A percentile compares a stretch with the other conserved stretches of the same genome.
Conservation (phyloP, 2,888 invertebrate species). For the Drosophila yooni region DNA sequence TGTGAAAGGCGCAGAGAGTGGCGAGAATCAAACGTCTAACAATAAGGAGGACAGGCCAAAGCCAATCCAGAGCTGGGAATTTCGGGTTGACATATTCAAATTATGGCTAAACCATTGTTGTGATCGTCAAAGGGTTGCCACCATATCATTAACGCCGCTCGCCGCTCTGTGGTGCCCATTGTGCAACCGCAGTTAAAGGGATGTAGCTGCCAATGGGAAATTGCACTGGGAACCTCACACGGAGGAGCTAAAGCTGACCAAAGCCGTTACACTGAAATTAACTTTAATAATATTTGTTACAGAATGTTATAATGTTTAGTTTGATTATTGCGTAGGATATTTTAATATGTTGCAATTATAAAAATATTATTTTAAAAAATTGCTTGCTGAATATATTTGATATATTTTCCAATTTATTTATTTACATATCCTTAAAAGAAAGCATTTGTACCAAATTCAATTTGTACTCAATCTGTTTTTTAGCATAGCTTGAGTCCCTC, state of each 20-base stretch:
- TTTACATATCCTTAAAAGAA: not conserved
- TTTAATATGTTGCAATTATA: not conserved
- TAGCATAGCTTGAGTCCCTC: not conserved
- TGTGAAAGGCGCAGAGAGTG: conserved; percentile 7
- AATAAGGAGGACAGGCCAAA: conserved; percentile 43
- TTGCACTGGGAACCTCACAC: conserved; percentile 49
- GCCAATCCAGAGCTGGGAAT: conserved; percentile 67
- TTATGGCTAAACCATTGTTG: conserved; percentile 56
- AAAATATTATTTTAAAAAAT: not conserved
- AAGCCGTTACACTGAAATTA: conserved; percentile 35
- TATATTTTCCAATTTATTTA: not conserved
- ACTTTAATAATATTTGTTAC: not conserved
- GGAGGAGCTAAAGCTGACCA: conserved; percentile 33
- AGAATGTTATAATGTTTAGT: not conserved
- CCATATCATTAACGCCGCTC: conserved; percentile 81
- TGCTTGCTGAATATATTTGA: not conserved
- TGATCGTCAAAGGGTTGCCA: conserved; percentile 69
- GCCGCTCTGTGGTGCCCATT: conserved; percentile 79
- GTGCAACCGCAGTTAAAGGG: conserved; percentile 67
- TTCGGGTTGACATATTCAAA: conserved; percentile 73
- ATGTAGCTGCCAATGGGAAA: conserved; percentile 26
- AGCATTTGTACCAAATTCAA: not conserved
- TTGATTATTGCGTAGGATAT: not conserved
- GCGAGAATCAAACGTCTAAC: conserved; percentile 58
- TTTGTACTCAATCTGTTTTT: not conserved